Conservation (phyloP, 64 coral and sea anemone genomes). For the Astreopora myriophthalma region DNA sequence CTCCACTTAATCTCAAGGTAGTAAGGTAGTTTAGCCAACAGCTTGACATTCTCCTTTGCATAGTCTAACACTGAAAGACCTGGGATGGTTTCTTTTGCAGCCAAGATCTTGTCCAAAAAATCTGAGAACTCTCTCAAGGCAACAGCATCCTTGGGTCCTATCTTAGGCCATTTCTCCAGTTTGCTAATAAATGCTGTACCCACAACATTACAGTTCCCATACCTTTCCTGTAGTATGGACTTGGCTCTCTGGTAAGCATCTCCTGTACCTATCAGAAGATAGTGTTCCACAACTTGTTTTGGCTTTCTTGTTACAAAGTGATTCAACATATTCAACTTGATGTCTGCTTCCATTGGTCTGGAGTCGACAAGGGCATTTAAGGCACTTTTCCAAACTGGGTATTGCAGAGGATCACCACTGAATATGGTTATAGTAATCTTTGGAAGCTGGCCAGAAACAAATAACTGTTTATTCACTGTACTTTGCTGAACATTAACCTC, state of each 20-base stretch:
- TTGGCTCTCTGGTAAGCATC: no score
- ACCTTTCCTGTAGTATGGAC: not conserved
- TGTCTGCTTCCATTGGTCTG: conserved; percentile 64
- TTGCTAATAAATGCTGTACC: conserved; percentile 54
- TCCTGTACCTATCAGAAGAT: conserved; percentile 65
- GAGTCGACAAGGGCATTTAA: conserved; percentile 57
- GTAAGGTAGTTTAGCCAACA: not conserved
- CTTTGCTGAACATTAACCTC: conserved; percentile 43
- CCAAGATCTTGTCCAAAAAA: not conserved
- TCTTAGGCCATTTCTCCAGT: conserved; percentile 54
- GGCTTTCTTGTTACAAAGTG: conserved; percentile 70
- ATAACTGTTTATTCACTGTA: not conserved
- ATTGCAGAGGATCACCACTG: conserved; percentile 60
- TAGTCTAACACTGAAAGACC: conserved; percentile 51
- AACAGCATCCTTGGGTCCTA: not conserved
- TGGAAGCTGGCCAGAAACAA: conserved; percentile 13
- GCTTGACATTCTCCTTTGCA: conserved; percentile 46
- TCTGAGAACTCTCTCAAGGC: conserved; percentile 35
- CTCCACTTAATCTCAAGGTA: not conserved
- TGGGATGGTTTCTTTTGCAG: conserved; percentile 27
- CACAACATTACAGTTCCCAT: conserved; percentile 68
- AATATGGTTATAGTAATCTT: conserved; percentile 64
- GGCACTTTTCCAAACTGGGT: conserved; percentile 65
- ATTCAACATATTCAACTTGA: conserved; percentile 64
- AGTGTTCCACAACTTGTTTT: conserved; percentile 69